Evolutionary conservation across 2,888 invertebrate species (phyloP), one percentile per base, ranked within the genome.

Genomic region (Drosophila aldrichi): DNA sequence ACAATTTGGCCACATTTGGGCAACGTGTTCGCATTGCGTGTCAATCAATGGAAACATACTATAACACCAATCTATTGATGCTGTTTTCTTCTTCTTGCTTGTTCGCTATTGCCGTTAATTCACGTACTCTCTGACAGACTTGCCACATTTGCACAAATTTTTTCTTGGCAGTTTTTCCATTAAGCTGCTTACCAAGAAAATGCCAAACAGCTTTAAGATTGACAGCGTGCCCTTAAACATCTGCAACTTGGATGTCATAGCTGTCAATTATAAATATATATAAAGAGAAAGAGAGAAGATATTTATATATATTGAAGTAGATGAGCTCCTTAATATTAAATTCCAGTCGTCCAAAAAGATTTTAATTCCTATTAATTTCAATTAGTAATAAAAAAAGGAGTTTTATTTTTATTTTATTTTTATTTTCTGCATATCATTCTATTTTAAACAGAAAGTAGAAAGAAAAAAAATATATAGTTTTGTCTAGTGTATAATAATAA

Each of bases 1-100:
- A 66, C 55, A 55, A 78, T 67, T 70, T 55, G 65, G 34, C 43
- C 63, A 55, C 70, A 74, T 74, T 81, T 77, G 60, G 77, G 77
- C 79, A 83, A 77, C 69, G 79, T 79, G 74, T 69, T 69, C 79
- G 83, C 77, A 69, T 57, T 81, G 79, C 77, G 79, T 85, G 84
- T 82, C 88, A 88, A 85, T 85, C 88, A 85, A 85, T 81, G 70
- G 38, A 41, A 63, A 55, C 61, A 57, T n/a, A 29, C 57, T 70
- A 22, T 55, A 61, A 36, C 57, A 49, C 32, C 48, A 65, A 72
- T 57, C 79, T 70, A 71, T 69, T 69, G 68, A 68, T 62, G 68
- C 70, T 72, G 16, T 43, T 32, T n/a, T 40, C 29, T 55, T 16
- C 18, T 41, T n/a, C n/a, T 36, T 14, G 57, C 7, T 10, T 32